Conservation (phyloP, 1,140 invertebrate species). For the Pseudomyrmex dendroicus region DNA sequence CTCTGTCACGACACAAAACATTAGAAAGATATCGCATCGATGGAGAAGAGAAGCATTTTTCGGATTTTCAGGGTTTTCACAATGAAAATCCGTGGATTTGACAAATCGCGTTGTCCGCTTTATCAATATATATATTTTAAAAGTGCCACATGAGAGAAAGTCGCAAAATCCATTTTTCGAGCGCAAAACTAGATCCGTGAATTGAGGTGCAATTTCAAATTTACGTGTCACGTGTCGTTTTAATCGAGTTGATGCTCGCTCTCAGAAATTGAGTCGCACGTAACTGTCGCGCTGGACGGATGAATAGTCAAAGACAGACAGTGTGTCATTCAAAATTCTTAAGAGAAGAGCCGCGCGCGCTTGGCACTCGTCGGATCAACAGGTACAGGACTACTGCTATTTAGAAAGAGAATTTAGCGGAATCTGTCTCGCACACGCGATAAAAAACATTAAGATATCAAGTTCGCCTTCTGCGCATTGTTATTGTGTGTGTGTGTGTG, state of each 20-base stretch:
- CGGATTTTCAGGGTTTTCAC: not conserved
- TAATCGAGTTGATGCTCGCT: slow-evolving; percentile 19
- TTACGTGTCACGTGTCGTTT: not conserved
- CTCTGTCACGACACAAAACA: not conserved
- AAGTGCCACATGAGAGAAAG: no score
- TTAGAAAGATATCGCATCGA: slow-evolving; percentile 29
- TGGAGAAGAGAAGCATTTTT: slow-evolving; percentile 8
- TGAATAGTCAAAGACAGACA: slow-evolving; percentile 14
- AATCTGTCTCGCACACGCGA: not conserved
- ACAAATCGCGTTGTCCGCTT: slow-evolving; percentile 21
- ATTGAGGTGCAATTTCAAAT: not conserved
- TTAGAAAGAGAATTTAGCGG: slow-evolving; percentile 28
- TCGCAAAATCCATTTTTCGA: not conserved
- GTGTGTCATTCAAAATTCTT: slow-evolving; percentile 24
- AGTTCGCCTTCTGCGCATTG: not conserved
- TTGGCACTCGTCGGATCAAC: slow-evolving; percentile 29
- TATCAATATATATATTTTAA: not conserved
- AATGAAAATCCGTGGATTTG: not conserved
- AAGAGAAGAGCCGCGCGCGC: not conserved
- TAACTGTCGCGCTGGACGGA: not conserved
- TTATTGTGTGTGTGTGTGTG: no score
- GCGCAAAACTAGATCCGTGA: not conserved
- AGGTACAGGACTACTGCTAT: slow-evolving; percentile 32
- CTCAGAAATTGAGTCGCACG: not conserved
- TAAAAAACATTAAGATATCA: not conserved